Base-by-base conservation (phyloP, 2,797 vertebrate species). In the Microchirus variegatus region DNA sequence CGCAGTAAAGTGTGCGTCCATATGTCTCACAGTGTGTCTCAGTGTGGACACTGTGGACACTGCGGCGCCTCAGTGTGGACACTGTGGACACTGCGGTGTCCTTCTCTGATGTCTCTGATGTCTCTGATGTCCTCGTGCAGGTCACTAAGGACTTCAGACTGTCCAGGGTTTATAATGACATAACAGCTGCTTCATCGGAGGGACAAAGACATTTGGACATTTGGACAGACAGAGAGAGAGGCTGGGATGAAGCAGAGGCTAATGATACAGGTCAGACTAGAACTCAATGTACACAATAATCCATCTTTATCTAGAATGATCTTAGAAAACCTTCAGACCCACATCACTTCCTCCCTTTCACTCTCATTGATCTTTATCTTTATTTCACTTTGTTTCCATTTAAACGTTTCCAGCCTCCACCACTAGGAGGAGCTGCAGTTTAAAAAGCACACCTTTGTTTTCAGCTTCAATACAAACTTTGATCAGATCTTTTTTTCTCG, bases 91-190 rank as follows among this genome's bases (percentile, higher is more conserved):
- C 82, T n/a, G n/a, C n/a, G n/a, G 42, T 88, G 75, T 85, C 77
- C 67, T 54, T 80, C 73, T 85, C 71, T 81, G 61, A 78, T 73
- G 75, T 63, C 73, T 82, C 65, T 90, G 88, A 88, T 90, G 22
- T 93, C 87, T 93, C 87, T 93, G n/a, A 87, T 93, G 89, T 90
- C 93, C 91, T 93, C 87, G 88, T 92, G 90, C 93, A 94, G 93
- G 93, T 93, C 86, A 88, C 91, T 91, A 93, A 93, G 93, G 93
- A 94, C 93, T 94, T 91, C 93, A 92, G 92, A 84, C 91, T 93
- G 92, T 88, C 88, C 86, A 91, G 88, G 90, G 92, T 92, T 91
- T 93, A 92, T 94, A 93, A 92, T 93, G 92, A 93, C 89, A 91
- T 93, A 89, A 90, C 91, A 87, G 87, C 91, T 90, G 87, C 92